Evolutionary conservation across 2,888 invertebrate species (phyloP), one percentile per base, ranked within the genome.

Genomic region (Parelbella ahira): DNA sequence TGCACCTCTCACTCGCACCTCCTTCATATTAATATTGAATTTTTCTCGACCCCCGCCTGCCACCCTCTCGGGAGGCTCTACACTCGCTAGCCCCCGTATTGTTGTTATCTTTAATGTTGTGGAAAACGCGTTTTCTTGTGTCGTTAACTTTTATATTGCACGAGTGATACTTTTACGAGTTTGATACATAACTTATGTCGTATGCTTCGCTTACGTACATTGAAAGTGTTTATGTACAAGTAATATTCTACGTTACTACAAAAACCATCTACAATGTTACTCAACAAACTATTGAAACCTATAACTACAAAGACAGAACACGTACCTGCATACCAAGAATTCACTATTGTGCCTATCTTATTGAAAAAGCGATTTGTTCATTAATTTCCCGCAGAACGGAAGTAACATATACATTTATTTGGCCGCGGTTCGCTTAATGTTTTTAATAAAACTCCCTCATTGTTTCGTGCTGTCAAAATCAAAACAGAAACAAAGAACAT

Each of bases 1-100:
- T 69, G 77, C 77, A 63, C 60, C 56, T 89, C 89, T 89, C 89
- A 67, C 88, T 89, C 88, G 82, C 89, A 89, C 90, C 90, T 89
- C 90, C 90, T 89, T 89, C 90, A 92, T 92, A 92, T 93, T 92
- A 92, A 92, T 93, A 92, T 92, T 91, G 91, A 91, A 92, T 92
- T 92, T 92, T 92, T 91, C 87, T 89, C 89, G 88, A 87, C 88
- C 80, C 88, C 88, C 73, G 81, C 88, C 71, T 78, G 70, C 78
- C 81, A 76, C 84, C 87, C 79, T 74, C 75, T 69, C 80, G 82
- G 84, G 86, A 84, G 84, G 84, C 84, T 83, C 81, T 86, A 83
- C 75, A 80, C 83, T 83, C 84, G 74, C 82, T 82, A 83, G 76
- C 86, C 84, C 82, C 82, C 86, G 82, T 87, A 87, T 87, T 86